Conservation (phyloP, 1,140 invertebrate species). For the Lordiphosa stackelbergi region DNA sequence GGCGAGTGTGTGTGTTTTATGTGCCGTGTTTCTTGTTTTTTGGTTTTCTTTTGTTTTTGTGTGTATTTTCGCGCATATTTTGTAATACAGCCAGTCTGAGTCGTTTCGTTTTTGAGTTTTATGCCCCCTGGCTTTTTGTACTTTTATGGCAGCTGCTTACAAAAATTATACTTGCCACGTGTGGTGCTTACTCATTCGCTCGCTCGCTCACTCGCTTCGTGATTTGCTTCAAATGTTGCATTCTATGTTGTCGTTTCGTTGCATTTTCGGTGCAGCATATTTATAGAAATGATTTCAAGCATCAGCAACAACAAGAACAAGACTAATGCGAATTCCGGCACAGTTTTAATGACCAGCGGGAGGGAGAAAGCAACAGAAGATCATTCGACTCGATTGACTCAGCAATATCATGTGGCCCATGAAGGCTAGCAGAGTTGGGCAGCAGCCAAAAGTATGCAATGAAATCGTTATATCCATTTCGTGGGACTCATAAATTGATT, state of each 20-base stretch:
- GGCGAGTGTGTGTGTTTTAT: slow-evolving; percentile 29
- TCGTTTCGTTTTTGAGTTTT: slow-evolving; percentile 28
- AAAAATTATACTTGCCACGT: slow-evolving; percentile 25
- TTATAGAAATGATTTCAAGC: slow-evolving; percentile 58
- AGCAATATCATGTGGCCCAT: no score
- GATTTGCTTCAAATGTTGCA: slow-evolving; percentile 37
- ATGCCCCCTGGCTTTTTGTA: slow-evolving; percentile 34
- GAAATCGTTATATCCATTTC: no score
- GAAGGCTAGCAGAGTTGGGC: no score
- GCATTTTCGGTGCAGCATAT: slow-evolving; percentile 26
- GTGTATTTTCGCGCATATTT: slow-evolving; percentile 29
- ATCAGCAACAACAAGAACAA: background rate
- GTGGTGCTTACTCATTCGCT: slow-evolving; percentile 5
- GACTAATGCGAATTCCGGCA: no score
- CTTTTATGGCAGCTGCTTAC: slow-evolving; percentile 23
- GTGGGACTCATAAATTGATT: no score
- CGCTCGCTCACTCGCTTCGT: no score
- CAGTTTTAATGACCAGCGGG: no score
- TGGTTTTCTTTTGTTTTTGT: no score
- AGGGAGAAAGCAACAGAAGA: background rate
- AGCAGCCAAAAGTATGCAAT: no score
- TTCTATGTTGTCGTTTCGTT: slow-evolving; percentile 25
- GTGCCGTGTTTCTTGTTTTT: slow-evolving; percentile 17
- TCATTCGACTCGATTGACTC: slow-evolving; percentile 3
- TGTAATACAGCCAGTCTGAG: slow-evolving; percentile 43